A percentile compares a stretch with the other conserved stretches of the same genome.
Evolutionary conservation across 2,113 vertebrate genomes (phyloP).

Genomic region (Catharus minimus): DNA sequence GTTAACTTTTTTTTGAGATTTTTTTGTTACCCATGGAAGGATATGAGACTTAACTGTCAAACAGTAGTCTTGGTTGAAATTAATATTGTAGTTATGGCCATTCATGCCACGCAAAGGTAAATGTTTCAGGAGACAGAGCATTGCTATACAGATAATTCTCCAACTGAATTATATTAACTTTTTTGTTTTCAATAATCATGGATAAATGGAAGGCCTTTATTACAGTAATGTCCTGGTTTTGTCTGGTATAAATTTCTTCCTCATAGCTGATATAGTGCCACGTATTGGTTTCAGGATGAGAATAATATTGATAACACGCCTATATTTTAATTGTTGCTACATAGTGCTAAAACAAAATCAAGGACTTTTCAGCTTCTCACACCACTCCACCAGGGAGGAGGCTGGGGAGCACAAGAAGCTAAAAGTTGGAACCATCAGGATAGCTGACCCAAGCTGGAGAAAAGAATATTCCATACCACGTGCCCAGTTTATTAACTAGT

Average conservation of each 20-base stretch:
- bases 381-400: not conserved
- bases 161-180: not conserved
- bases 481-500: not conserved
- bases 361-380: not conserved
- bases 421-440: accelerated
- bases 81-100: not conserved
- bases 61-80: not conserved
- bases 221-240: not conserved
- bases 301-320: not conserved
- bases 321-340: not conserved
- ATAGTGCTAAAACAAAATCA: not conserved
- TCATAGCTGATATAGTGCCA: accelerated
- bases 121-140: not conserved
- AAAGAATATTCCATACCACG: not conserved
- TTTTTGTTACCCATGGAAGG: not conserved
- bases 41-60: not conserved
- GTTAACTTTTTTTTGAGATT: not conserved
- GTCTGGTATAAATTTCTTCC: not conserved
- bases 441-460: not conserved
- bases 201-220: not conserved
- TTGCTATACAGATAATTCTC: not conserved
- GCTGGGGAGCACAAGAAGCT: not conserved
- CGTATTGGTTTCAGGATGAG: not conserved
- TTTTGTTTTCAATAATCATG: not conserved
- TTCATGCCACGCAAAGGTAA: not conserved